These are phyloP conservation scores for Aplodontia rufa DNA, from an alignment of 2,113 vertebrate species.

Conservation along the genomic window DNA sequence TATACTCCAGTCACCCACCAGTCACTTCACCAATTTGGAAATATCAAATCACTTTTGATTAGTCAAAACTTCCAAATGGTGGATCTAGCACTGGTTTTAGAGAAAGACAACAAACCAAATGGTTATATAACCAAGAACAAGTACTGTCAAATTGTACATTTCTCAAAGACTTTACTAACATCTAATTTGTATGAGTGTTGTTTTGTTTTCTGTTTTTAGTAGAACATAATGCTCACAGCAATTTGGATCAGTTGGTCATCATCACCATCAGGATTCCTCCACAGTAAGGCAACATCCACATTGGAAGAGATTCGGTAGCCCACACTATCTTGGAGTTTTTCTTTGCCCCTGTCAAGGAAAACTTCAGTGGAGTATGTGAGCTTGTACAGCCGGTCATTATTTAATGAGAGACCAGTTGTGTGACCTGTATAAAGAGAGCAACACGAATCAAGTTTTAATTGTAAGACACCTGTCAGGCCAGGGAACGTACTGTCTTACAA, in stretches of 20 bases:
- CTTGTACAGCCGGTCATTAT: conserved; percentile 93
- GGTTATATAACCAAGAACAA: background rate
- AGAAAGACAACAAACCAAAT: background rate
- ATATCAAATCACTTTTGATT: background rate
- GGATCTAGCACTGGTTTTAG: background rate
- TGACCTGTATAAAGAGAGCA: conserved; percentile 85
- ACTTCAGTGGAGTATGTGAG: conserved; percentile 93
- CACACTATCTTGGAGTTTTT: conserved; percentile 84
- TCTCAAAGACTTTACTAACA: conserved; percentile 1
- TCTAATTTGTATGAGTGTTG: background rate
- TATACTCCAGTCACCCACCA: background rate
- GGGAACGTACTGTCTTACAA: background rate
- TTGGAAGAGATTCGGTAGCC: conserved; percentile 91
- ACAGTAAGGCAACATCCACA: conserved; percentile 90
- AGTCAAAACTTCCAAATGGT: conserved; percentile 5
- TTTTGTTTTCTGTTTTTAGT: background rate
- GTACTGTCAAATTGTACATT: background rate
- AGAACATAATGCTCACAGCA: conserved; percentile 83
- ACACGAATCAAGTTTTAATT: background rate
- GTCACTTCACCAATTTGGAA: background rate
- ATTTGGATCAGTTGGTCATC: conserved; percentile 93
- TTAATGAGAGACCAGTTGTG: conserved; percentile 91
- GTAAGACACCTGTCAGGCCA: background rate
- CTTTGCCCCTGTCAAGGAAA: conserved; percentile 86
- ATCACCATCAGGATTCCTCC: conserved; percentile 93